phyloP scores from a whole-genome alignment of 2,888 invertebrate species.

The Lepetodrilus schrolli region DNA sequence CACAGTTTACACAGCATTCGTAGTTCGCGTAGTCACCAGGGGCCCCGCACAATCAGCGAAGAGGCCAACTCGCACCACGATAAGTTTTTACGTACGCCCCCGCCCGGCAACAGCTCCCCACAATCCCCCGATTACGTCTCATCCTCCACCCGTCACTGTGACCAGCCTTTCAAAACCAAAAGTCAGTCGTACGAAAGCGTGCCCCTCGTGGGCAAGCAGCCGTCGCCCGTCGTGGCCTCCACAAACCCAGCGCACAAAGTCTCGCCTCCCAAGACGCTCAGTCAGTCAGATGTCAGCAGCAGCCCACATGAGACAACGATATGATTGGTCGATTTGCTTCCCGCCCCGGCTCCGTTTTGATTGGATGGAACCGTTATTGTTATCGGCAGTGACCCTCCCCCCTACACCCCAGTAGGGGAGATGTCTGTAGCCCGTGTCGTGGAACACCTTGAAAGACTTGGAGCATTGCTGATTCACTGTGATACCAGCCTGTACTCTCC shows the following conservation, averaged over 20 bases:
- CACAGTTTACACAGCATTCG: conserved; percentile 73
- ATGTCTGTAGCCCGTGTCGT: too few relatives aligned
- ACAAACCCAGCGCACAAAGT: conserved; percentile 59
- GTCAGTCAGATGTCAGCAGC: conserved; percentile 51
- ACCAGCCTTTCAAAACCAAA: conserved; percentile 61
- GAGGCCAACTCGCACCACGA: conserved; percentile 54
- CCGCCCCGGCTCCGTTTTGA: not conserved
- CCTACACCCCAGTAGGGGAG: too few relatives aligned
- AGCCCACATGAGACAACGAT: conserved; percentile 64
- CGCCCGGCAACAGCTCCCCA: conserved; percentile 57
- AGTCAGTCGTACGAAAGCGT: conserved; percentile 74
- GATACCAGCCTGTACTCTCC: not conserved
- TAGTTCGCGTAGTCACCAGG: conserved; percentile 83
- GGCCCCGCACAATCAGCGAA: conserved; percentile 76
- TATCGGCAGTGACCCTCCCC: too few relatives aligned
- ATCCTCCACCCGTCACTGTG: conserved; percentile 45
- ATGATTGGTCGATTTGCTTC: conserved; percentile 38
- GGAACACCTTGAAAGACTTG: too few relatives aligned
- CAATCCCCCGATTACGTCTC: conserved; percentile 43
- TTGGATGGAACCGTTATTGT: too few relatives aligned
- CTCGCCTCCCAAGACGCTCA: conserved; percentile 59
- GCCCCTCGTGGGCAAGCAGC: conserved; percentile 65
- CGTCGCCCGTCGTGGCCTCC: conserved; percentile 60
- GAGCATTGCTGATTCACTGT: not conserved
- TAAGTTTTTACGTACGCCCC: conserved; percentile 56